Conservation (phyloP, 2,113 vertebrate species). For the Sapajus apella region DNA sequence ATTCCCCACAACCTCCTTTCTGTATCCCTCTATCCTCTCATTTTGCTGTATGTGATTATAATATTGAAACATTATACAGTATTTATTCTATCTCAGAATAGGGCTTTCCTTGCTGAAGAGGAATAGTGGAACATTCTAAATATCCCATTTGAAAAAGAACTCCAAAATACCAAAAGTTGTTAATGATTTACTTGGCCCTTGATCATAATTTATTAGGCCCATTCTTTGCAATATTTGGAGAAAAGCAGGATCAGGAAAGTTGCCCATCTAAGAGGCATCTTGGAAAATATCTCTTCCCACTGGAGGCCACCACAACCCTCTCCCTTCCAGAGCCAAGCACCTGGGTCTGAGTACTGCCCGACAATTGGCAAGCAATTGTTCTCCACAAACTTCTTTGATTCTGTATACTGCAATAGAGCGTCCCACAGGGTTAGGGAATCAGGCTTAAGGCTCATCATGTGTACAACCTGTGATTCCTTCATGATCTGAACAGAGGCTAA, state of each 20-base stretch:
- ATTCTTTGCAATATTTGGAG: not conserved
- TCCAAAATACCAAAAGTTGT: not conserved
- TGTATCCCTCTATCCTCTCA: not conserved
- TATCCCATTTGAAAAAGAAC: not conserved
- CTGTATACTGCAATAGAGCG: not conserved
- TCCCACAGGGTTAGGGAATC: not conserved
- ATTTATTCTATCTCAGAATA: conserved; percentile 13
- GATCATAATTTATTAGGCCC: not conserved
- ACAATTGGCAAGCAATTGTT: not conserved
- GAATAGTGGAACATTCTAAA: not conserved
- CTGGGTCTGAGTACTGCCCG: not conserved
- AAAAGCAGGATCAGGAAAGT: not conserved
- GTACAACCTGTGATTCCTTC: not conserved
- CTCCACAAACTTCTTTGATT: not conserved
- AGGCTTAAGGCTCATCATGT: not conserved
- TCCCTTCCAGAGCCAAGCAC: not conserved
- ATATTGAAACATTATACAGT: not conserved
- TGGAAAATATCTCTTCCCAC: not conserved
- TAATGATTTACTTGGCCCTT: not conserved
- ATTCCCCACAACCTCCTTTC: not conserved
- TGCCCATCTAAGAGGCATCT: not conserved
- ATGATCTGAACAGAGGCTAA: conserved; percentile 7
- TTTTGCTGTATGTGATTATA: not conserved
- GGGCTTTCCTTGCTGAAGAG: not conserved
- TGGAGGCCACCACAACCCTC: not conserved